Percentiles rank a stretch among this genome's conserved stretches.
Conservation (phyloP, 2,797 vertebrate species). For the Rhynchotus rufescens region DNA sequence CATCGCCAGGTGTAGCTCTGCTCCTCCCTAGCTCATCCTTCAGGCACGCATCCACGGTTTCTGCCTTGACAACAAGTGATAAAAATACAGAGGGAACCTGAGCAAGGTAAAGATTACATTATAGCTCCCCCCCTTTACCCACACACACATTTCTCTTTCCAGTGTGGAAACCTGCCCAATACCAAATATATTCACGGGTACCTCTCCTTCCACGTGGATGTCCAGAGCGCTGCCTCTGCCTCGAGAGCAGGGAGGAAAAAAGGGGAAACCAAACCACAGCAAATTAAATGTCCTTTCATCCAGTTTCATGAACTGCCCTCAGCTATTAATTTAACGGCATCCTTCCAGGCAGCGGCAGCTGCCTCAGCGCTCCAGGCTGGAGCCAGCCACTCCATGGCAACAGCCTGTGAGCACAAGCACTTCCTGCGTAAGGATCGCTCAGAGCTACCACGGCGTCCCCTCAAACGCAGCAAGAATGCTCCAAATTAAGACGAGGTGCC, state of each 20-base stretch:
- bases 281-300: not conserved
- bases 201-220: not conserved
- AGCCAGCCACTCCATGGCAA: not conserved
- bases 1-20: not conserved
- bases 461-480: not conserved
- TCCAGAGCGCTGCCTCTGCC: not conserved
- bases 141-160: not conserved
- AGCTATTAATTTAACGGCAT: constrained; percentile 7
- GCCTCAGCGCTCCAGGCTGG: not conserved
- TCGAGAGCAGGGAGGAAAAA: not conserved
- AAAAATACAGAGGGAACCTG: not conserved
- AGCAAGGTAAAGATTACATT: not conserved
- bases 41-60: not conserved
- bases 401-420: not conserved
- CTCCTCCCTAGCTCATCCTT: not conserved
- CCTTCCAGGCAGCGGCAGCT: not conserved
- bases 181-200: fast-evolving
- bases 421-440: not conserved
- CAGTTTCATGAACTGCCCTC: not conserved
- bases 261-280: not conserved
- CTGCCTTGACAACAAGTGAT: not conserved
- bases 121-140: not conserved
- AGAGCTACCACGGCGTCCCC: not conserved
- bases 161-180: not conserved
- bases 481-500: not conserved